Percentiles rank a stretch among this genome's conserved stretches.
Evolutionary conservation across 23 tunicate species (phyloP).

Genomic region (Halocynthia roretzi): DNA sequence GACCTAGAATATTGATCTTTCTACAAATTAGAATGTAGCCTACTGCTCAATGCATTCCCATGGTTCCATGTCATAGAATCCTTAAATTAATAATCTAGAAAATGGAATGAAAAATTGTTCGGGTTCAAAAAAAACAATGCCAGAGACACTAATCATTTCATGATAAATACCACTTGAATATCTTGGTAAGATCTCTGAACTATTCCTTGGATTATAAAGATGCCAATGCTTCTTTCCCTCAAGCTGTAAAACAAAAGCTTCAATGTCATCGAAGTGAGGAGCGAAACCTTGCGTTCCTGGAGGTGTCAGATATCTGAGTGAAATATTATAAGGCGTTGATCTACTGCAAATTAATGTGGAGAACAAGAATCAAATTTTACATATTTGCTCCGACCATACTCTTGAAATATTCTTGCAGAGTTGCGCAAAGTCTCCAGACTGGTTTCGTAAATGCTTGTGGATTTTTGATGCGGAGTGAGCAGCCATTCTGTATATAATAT

Average conservation of each 20-base stretch:
- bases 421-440: conserved; percentile 72
- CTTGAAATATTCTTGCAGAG: conserved; percentile 86
- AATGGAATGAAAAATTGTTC: no score
- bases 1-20: not conserved
- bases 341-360: not conserved
- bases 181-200: conserved; percentile 64
- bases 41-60: not conserved
- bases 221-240: conserved; percentile 91
- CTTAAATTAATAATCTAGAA: no score
- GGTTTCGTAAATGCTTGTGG: conserved; percentile 88
- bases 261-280: conserved; percentile 97
- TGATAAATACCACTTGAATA: conserved; percentile 61
- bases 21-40: not conserved
- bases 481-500: conserved; percentile 52
- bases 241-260: conserved; percentile 87
- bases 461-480: conserved; percentile 74
- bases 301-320: conserved; percentile 78
- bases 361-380: conserved; percentile 32
- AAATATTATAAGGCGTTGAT: not conserved
- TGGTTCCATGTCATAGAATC: no score
- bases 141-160: no score
- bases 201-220: conserved; percentile 54
- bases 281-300: conserved; percentile 95
- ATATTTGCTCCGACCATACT: conserved; percentile 91
- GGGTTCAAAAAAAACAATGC: no score